Evolutionary conservation across 2,113 vertebrate species (phyloP), one percentile per base, ranked within the genome.

Genomic region (Glareola pratincola): DNA sequence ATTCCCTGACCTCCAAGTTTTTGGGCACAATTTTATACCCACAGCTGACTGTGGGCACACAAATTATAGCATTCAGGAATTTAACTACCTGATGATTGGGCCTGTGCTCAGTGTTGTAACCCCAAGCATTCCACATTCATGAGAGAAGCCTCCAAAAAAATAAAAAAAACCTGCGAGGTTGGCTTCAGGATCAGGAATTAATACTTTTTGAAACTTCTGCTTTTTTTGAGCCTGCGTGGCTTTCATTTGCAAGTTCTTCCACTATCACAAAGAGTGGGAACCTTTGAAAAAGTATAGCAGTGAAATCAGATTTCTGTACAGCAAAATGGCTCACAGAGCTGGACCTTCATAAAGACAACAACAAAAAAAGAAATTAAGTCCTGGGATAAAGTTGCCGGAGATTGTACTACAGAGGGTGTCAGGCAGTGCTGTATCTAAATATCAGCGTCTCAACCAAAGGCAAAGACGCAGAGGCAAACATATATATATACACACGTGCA

Each of bases 61-160:
- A 97, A 96, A 97, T 96, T 95, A 96, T 56, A 97, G 95, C 63
- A 88, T 96, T 91, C 82, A 96, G 89, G 95, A 96, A 95, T 96
- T 94, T 96, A 97, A 96, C 91, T 97, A 97, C 94, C 95, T 97
- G 97, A 97, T 96, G 95, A 97, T 94, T 96, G 94, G 94, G 86
- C 84, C 87, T 96, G 63, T 4, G 24, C 89, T 95, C 71, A 93
- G 57, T 69, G 84, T 94, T 96, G 95, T 91, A 96, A 95, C 93
- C 92, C 91, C 95, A 97, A 96, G 71, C 95, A 96, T 97, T 96
- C 93, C 95, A 97, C 85, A 96, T 88, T 89, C 88, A 95, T 95
- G 94, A 97, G 79, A 89, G 71, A 95, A 97, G 74, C 45, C 84
- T 87, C 67, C 34, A 89, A 68, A 89, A 88, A 84, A 82, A 62